These are phyloP conservation scores for Steinernema hermaphroditum DNA, from an alignment of 2,888 invertebrate species.

Conservation along the genomic window DNA sequence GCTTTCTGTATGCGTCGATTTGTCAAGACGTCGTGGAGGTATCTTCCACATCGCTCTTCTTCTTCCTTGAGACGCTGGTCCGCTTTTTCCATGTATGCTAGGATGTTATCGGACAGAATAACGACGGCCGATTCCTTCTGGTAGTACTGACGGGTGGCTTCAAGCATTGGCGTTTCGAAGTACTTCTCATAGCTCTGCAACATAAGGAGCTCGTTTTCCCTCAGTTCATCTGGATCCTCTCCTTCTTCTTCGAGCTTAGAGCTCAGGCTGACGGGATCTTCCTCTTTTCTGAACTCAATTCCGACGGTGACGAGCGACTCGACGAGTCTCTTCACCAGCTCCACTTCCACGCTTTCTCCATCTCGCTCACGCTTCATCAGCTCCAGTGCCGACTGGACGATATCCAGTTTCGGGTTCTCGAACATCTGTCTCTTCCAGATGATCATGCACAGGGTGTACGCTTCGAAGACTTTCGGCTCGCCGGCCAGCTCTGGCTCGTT, in stretches of 20 bases:
- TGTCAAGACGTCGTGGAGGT: neutral
- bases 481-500: neutral
- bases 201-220: neutral
- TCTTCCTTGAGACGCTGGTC: neutral
- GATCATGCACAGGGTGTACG: neutral
- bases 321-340: neutral
- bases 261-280: too few species aligned
- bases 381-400: neutral
- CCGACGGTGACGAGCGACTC: neutral
- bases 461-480: neutral
- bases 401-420: neutral
- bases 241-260: too few species aligned
- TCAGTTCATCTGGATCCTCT: neutral
- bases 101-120: constrained; percentile 88
- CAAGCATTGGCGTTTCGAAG: constrained; percentile 90
- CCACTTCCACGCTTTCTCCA: neutral
- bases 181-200: constrained; percentile 69
- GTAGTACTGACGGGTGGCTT: constrained; percentile 92
- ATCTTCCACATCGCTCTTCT: neutral
- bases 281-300: constrained; percentile 7
- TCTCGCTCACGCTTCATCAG: constrained; percentile 5
- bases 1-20: neutral
- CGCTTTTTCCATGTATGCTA: constrained; percentile 92
- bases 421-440: neutral
- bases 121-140: constrained; percentile 91